Evolutionary conservation across 2,797 vertebrate species (phyloP), one percentile per base, ranked within the genome.

Genomic region (Emydoidea blandingii): DNA sequence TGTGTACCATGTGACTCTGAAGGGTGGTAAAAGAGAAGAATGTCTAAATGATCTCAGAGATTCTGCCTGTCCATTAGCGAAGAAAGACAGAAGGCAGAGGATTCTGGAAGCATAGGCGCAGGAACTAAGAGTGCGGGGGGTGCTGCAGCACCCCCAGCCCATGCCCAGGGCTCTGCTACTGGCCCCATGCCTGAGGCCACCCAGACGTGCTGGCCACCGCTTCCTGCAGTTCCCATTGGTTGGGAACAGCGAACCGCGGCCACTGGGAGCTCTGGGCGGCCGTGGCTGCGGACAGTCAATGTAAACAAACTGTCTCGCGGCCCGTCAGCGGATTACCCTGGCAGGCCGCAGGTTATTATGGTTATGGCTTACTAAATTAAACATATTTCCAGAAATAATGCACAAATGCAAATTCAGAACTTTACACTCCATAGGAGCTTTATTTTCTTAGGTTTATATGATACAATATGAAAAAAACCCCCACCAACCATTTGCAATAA

Each of bases 11-110:
- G 1, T 1, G 37, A 37, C 82, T 37, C 44, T n/a, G 85, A 56
- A 79, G 57, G 14, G 1, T 44, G 57, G 56, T 65, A 27, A 21
- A 41, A 49, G 44, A 53, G 65, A 84, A 52, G 82, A 89, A 52
- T 0, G 15, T 31, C 12, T 0, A 1, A 34, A 29, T 44, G 27
- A 52, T 89, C 82, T 87, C 82, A 89, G 21, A 93, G 56, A 41
- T 47, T 18, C 1, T 52, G 34, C 57, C 52, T 18, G 7, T 41
- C 25, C 0, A 0, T 54, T 0, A 34, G 57, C 37, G 47, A 10
- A 87, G 29, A 57, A 82, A 90, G 41, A 50, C 8, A 57, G 62
- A 92, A 19, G 16, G 23, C 59, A 83, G 21, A 79, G 65, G 54
- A 65, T 74, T 90, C 49, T 87, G 47, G 85, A 94, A 87, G 47